These are phyloP conservation scores for Acleris literana DNA, from an alignment of 2,888 invertebrate genomes.

Conservation along the genomic window DNA sequence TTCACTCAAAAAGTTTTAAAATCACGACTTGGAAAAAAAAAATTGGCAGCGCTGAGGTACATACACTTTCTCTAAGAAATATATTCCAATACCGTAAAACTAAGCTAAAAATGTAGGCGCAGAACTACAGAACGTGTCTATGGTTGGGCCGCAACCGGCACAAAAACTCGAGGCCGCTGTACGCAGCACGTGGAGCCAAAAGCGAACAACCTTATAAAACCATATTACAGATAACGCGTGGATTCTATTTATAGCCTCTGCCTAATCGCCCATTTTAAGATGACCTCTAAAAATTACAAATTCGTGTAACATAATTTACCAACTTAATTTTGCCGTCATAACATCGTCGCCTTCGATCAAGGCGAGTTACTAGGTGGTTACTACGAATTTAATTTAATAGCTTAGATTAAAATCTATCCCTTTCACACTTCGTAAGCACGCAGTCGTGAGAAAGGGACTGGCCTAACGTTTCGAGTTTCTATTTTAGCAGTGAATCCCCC, in stretches of 20 bases:
- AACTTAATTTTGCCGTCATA: no score
- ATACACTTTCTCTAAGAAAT: background rate
- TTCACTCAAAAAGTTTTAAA: no score
- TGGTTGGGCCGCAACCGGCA: background rate
- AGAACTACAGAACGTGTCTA: background rate
- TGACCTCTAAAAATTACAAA: slow-evolving; percentile 22
- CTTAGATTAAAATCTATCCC: no score
- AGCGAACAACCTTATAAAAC: slow-evolving; percentile 33
- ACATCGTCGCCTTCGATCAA: no score
- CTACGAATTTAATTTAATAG: no score
- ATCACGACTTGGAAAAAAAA: no score
- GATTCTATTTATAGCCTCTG: slow-evolving; percentile 29
- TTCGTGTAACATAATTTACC: slow-evolving; percentile 1
- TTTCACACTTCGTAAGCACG: no score
- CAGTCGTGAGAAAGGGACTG: no score
- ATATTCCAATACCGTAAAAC: background rate
- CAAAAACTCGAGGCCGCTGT: background rate
- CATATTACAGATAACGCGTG: slow-evolving; percentile 33
- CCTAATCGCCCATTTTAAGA: slow-evolving; percentile 23
- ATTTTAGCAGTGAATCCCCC: no score
- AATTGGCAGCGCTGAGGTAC: no score
- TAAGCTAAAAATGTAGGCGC: background rate
- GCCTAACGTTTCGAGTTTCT: no score
- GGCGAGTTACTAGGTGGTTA: no score
- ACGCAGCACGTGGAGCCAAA: slow-evolving; percentile 5